Evolutionary conservation across 2,888 invertebrate species (phyloP).

Genomic region (Eupithecia tripunctaria): DNA sequence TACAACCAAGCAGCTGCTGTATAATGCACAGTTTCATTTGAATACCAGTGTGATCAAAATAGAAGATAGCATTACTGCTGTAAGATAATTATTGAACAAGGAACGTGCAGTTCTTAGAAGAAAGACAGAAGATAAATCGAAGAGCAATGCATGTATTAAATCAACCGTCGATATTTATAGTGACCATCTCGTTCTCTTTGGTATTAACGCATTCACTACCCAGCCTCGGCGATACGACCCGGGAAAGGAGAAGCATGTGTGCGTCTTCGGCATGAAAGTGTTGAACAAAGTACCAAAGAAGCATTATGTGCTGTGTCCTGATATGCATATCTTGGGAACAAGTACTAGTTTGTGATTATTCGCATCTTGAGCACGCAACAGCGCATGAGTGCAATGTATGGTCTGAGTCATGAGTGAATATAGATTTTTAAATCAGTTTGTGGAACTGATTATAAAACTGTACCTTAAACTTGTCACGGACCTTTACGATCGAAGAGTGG

Average conservation of each 20-base stretch:
- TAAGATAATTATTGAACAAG: neutral
- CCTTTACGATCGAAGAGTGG: too few relatives aligned
- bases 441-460: too few relatives aligned
- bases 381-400: constrained; percentile 14
- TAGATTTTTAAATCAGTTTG: too few relatives aligned
- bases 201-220: too few relatives aligned
- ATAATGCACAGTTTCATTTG: constrained; percentile 16
- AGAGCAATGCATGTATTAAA: neutral
- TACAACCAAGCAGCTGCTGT: constrained; percentile 25
- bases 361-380: constrained; percentile 19
- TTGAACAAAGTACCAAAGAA: neutral
- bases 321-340: constrained; percentile 24
- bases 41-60: constrained; percentile 14
- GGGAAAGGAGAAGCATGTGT: too few relatives aligned
- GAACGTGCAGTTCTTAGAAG: neutral
- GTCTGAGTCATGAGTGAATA: constrained; percentile 15
- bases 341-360: constrained; percentile 29
- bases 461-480: neutral
- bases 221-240: too few relatives aligned
- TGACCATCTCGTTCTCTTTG: neutral
- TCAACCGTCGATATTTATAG: neutral
- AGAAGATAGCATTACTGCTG: constrained; percentile 9
- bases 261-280: too few relatives aligned
- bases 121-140: neutral
- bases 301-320: neutral